phyloP scores from a whole-genome alignment of 1,140 invertebrate species.

The Macrosteles quadrilineatus region DNA sequence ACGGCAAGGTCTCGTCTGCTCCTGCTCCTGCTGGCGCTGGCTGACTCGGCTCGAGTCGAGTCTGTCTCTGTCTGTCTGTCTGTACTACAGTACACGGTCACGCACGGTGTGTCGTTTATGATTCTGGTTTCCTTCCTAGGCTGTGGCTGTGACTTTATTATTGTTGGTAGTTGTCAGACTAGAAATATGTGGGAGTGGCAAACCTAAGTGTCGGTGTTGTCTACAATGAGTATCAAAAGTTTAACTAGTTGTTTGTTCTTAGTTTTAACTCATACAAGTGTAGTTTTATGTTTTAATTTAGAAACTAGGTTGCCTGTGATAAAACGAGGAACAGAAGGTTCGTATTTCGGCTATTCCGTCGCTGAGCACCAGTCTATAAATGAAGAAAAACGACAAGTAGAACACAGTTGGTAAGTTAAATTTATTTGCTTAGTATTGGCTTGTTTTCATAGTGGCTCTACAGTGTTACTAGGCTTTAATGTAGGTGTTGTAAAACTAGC shows the following conservation, averaged over 20 bases:
- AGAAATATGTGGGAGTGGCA: too few relatives aligned
- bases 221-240: too few relatives aligned
- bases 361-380: conserved; percentile 72
- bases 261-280: conserved; percentile 43
- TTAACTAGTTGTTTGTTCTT: background rate
- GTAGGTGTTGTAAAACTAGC: conserved; percentile 16
- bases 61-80: too few relatives aligned
- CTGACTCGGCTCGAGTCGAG: too few relatives aligned
- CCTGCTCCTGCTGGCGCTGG: too few relatives aligned
- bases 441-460: conserved; percentile 29
- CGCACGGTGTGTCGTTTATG: too few relatives aligned
- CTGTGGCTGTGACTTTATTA: too few relatives aligned
- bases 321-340: conserved; percentile 66
- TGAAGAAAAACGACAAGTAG: conserved; percentile 49
- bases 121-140: too few relatives aligned
- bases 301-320: conserved; percentile 81
- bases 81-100: too few relatives aligned
- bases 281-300: conserved; percentile 70
- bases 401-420: conserved; percentile 60
- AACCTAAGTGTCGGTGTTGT: too few relatives aligned
- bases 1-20: too few relatives aligned
- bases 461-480: conserved; percentile 10
- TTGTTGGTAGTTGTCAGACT: too few relatives aligned
- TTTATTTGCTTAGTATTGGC: conserved; percentile 30
- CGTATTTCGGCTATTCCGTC: conserved; percentile 89